Percentiles rank a stretch among this genome's conserved stretches.
Conservation (phyloP, 23 tunicate species). For the Styela clava region DNA sequence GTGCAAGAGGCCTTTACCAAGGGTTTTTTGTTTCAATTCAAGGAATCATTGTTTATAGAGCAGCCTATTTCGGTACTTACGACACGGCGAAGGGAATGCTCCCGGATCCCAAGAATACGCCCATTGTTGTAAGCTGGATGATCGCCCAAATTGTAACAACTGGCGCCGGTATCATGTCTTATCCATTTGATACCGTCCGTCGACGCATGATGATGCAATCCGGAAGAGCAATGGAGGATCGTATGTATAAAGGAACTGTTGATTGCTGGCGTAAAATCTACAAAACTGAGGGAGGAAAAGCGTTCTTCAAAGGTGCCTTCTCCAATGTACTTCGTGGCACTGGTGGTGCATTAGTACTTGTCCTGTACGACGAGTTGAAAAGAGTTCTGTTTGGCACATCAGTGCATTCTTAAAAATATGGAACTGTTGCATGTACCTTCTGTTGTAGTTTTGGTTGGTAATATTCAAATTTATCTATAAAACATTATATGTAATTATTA, state of each 20-base stretch:
- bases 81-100: conserved; percentile 88
- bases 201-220: conserved; percentile 93
- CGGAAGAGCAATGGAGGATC: conserved; percentile 58
- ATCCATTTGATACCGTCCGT: conserved; percentile 86
- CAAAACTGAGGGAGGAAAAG: conserved; percentile 38
- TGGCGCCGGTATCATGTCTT: conserved; percentile 81
- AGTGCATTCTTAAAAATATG: not conserved
- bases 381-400: not conserved
- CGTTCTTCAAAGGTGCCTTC: conserved; percentile 89
- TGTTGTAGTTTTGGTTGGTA: too few species aligned
- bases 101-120: conserved; percentile 75
- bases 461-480: too few species aligned
- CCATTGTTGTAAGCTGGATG: conserved; percentile 57
- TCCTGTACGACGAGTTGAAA: conserved; percentile 19
- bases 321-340: conserved; percentile 67
- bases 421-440: too few species aligned
- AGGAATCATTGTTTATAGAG: conserved; percentile 89
- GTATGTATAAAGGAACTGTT: conserved; percentile 76
- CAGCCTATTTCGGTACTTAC: conserved; percentile 80
- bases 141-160: conserved; percentile 83
- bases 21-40: conserved; percentile 84
- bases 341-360: conserved; percentile 27
- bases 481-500: too few species aligned
- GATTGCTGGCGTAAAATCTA: conserved; percentile 74
- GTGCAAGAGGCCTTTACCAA: conserved; percentile 68